Percentiles rank a stretch among this genome's conserved stretches.
phyloP scores from a whole-genome alignment of 2,113 vertebrate genomes.

The Excalfactoria chinensis region DNA sequence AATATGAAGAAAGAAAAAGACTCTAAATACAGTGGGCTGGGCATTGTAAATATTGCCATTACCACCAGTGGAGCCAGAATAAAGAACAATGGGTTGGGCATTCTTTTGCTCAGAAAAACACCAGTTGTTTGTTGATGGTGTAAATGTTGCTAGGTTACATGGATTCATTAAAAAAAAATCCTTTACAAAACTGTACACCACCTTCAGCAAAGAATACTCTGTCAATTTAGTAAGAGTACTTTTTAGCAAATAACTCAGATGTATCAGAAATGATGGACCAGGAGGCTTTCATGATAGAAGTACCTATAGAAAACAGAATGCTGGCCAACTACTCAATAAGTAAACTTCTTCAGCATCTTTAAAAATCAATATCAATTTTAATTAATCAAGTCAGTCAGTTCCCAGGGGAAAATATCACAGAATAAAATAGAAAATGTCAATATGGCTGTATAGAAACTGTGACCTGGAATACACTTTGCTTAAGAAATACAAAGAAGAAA shows the following conservation, averaged over 20 bases:
- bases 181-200: background rate
- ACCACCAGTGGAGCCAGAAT: background rate
- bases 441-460: background rate
- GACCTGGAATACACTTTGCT: background rate
- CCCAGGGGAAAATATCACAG: background rate
- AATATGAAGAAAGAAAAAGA: background rate
- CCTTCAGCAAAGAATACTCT: background rate
- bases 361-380: slow-evolving; percentile 19
- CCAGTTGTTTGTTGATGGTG: background rate
- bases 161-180: slow-evolving; percentile 8
- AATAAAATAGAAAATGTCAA: background rate
- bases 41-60: background rate
- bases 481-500: background rate
- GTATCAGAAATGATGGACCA: background rate
- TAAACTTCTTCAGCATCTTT: background rate
- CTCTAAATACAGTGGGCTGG: background rate
- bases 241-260: background rate
- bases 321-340: background rate
- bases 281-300: background rate
- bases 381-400: background rate
- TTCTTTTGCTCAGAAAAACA: background rate
- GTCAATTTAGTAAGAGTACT: background rate
- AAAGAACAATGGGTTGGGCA: background rate
- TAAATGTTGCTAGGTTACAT: slow-evolving; percentile 18
- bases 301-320: background rate